Evolutionary conservation across 2,888 invertebrate genomes (phyloP), one percentile per base, ranked within the genome.

Genomic region (Chalcis sispes): DNA sequence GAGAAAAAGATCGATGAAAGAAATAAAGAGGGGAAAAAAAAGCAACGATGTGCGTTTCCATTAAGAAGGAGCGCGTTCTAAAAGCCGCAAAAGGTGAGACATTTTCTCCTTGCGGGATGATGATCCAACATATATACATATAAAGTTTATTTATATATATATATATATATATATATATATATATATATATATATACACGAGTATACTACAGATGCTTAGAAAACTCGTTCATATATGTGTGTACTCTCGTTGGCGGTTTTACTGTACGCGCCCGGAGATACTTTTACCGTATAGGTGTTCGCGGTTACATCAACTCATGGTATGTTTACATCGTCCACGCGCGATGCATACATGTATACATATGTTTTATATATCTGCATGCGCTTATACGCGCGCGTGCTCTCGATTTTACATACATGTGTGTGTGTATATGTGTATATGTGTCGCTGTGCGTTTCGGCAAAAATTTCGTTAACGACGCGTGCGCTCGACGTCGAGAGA

Each of bases 251-350:
- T 10, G 20, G 59, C 42, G 56, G 66, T 52, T 46, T 56, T 29
- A n/a, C 40, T 36, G 4, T 46, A 32, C n/a, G 40, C 36, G 32
- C 40, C 10, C 10, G n/a, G n/a, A 36, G 4, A 36, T 62, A 42
- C 56, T 64, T 62, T 64, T 58, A 64, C 58, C 72, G 72, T 48
- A n/a, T n/a, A n/a, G n/a, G n/a, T 54, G 25, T 36, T 48, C 62
- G 72, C 72, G 72, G 72, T 72, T 72, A 72, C 72, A 72, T 72
- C 72, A 64, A 72, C 72, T 40, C 52, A 32, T 7, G 54, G 4
- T 40, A 23, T 42, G 62, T 64, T 62, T 72, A 56, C 62, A 54
- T 62, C 50, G 23, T 10, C 10, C 29, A n/a, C n/a, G n/a, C 42
- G 20, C 29, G 25, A 4, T 27, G 27, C 32, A 32, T 27, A 29